Percentiles rank a stretch among this genome's conserved stretches.
Evolutionary conservation across 1,140 invertebrate genomes (phyloP).

Genomic region (Bombus breviceps): DNA sequence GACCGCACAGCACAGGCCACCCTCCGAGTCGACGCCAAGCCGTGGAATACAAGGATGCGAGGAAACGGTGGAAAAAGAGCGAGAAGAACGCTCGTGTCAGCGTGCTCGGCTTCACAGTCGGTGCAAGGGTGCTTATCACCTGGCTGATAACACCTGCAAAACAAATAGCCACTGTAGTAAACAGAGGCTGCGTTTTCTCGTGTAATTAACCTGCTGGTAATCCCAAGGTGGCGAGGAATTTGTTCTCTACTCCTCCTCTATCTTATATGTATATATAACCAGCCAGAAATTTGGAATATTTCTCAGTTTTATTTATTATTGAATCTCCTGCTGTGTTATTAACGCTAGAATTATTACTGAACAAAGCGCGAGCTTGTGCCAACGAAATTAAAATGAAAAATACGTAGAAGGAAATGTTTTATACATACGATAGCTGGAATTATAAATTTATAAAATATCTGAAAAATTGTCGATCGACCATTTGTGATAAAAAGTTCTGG

Average conservation of each 20-base stretch:
- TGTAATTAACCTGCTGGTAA: conserved; percentile 66
- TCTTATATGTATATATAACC: not conserved
- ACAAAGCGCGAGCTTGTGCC: too few species aligned
- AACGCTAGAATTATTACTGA: not conserved
- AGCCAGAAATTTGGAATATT: not conserved
- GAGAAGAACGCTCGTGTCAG: conserved; percentile 30
- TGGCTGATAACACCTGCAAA: conserved; percentile 69
- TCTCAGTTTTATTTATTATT: not conserved
- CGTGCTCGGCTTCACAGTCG: conserved; percentile 35
- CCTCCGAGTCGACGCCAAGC: not conserved
- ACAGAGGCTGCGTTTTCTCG: conserved; percentile 58
- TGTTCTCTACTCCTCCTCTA: not conserved
- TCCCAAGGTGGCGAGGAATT: conserved; percentile 40
- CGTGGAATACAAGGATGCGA: not conserved
- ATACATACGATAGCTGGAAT: too few species aligned
- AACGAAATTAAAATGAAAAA: not conserved
- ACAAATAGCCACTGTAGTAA: conserved; percentile 64
- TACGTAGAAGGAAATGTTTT: not conserved
- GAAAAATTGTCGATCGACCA: not conserved
- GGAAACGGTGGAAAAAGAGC: not conserved
- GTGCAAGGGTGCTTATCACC: conserved; percentile 69
- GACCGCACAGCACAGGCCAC: conserved; percentile 17
- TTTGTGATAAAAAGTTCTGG: not conserved
- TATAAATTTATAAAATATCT: not conserved
- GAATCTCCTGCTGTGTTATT: not conserved